Base-by-base conservation (phyloP, 2,113 vertebrate genomes). In the Bambusicola thoracicus region DNA sequence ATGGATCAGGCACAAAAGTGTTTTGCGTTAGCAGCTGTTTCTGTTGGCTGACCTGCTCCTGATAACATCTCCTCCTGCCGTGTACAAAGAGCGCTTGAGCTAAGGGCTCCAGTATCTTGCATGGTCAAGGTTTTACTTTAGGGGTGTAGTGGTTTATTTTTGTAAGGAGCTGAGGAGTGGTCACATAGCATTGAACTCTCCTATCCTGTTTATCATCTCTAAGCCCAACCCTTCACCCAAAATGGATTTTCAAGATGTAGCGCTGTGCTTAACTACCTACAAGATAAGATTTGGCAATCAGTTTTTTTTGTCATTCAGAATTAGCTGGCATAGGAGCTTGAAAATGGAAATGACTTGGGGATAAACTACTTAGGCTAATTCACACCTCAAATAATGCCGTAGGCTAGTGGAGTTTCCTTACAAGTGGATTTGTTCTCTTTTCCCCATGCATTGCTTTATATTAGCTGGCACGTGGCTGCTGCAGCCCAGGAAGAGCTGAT, bases 141-240 rank as follows among this genome's bases (percentile, higher is more conserved):
- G 84, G 89, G 95, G 85, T 88, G 87, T 77, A 93, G 87, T 44
- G 53, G 44, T 91, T 96, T 94, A 90, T 93, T 94, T 97, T 94
- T 95, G 92, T 89, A 93, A 93, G 49, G 81, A 87, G 83, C 56
- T 80, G 90, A 94, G 93, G 95, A 93, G 93, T 2, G 40, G 87
- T 63, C 61, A 34, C 67, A 66, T 55, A 87, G 43, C 84, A 85
- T 49, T 85, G 84, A 93, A 93, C 84, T 94, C 81, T 90, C 85
- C 94, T 90, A 90, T 95, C 96, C 94, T 95, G 88, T 96, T 96
- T 92, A 87, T 94, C 86, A 81, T 68, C 84, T 87, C 51, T 38
- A 75, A 70, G 74, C 61, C 68, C 81, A 94, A 29, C 78, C 72
- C 43, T 92, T 75, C 65, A 92, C 86, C 74, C 82, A 74, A 58